Base-by-base conservation (phyloP, 2,888 invertebrate species). In the Chymomyza fuscimana region DNA sequence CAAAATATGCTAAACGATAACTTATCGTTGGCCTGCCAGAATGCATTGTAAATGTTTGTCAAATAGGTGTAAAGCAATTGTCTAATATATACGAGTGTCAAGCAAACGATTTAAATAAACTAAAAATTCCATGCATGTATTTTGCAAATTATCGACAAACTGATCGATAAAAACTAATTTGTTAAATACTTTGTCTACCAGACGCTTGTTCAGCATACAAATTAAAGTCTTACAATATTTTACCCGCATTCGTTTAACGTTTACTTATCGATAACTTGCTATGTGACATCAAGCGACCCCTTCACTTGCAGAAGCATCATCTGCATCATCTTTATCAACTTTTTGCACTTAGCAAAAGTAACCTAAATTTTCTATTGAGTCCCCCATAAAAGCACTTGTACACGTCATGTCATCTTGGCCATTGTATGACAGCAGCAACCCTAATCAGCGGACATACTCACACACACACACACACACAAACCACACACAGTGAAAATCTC, bases 401-500 rank as follows among this genome's bases (percentile, higher is more conserved):
- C 87, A 83, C 88, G 88, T 81, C 87, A 86, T 72, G 78, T 86
- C 87, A 79, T 73, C 72, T 70, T 73, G 72, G 72, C 77, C 87
- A 88, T 83, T 88, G 87, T 83, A 59, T 64, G 54, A 78, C 81
- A 60, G 25, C 68, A 66, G 69, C 84, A 83, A 84, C 83, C 83
- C 83, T 84, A 84, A 84, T 84, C 83, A 84, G 78, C 69, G 88
- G 80, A 84, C 85, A 77, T 65, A 65, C 65, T 58, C 69, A 63
- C 52, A 40, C 40, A 40, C 40, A 65, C 62, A 29, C 22, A 50
- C 25, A 40, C 61, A 63, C 6, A n/a, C 46, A 32, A 6, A 10
- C 40, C 3, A 1, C 2, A 4, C 32, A 32, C 32, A 32, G 2
- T 32, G 32, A 6, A 32, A 32, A 32, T 32, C 32, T 32, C 7